Conservation (phyloP, 2,797 vertebrate genomes). For the Trachops cirrhosus region DNA sequence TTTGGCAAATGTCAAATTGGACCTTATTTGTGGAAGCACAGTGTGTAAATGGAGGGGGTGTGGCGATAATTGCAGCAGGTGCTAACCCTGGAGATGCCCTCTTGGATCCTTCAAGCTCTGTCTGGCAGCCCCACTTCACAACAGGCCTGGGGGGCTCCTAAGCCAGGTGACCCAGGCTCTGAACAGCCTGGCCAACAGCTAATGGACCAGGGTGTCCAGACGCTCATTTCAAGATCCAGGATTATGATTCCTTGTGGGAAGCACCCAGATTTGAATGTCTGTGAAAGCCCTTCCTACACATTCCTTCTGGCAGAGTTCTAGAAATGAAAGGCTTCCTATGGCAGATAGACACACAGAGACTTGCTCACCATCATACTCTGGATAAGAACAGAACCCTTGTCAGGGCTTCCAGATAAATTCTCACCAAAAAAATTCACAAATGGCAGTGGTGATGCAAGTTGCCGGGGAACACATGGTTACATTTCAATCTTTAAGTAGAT, state of each 20-base stretch:
- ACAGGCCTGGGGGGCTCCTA: neutral
- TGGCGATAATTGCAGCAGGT: neutral
- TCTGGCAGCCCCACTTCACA: neutral
- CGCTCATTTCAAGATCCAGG: neutral
- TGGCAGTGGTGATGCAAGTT: too few species aligned
- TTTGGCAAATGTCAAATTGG: neutral
- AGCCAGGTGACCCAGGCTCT: fast-evolving
- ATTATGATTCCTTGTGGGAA: too few species aligned
- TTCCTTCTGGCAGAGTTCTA: neutral
- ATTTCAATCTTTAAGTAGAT: neutral
- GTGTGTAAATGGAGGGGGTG: too few species aligned
- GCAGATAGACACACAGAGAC: neutral
- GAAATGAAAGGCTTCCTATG: fast-evolving
- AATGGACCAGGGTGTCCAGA: neutral
- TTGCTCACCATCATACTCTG: fast-evolving
- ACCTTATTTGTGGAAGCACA: neutral
- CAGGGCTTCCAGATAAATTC: neutral
- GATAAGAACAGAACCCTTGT: neutral
- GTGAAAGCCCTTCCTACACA: neutral
- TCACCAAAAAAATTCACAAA: neutral
- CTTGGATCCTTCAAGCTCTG: too few species aligned
- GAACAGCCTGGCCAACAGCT: fast-evolving
- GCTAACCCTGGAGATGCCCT: fast-evolving
- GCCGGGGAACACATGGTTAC: neutral
- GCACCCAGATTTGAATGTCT: neutral